These are phyloP conservation scores for Laticauda colubrina DNA, from an alignment of 2,113 vertebrate species.

Conservation along the genomic window DNA sequence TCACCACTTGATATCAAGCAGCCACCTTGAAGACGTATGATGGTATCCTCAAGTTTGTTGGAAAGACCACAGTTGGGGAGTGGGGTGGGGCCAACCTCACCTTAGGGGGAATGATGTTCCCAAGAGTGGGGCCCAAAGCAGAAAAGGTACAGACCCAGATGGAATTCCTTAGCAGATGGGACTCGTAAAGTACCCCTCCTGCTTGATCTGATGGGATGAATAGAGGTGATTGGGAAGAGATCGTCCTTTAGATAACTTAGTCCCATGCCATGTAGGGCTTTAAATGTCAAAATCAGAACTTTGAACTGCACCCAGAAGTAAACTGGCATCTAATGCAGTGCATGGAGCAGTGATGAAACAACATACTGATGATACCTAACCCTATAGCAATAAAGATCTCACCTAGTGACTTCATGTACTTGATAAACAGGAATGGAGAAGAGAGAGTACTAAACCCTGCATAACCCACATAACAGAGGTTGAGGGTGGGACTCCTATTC, in stretches of 20 bases:
- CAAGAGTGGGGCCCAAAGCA: background rate
- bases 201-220: background rate
- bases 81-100: background rate
- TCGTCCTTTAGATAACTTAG: background rate
- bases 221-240: background rate
- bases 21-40: background rate
- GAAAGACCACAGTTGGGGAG: background rate
- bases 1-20: background rate
- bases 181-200: background rate
- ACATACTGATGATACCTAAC: background rate
- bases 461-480: background rate
- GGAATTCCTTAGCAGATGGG: background rate
- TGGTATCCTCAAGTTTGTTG: background rate
- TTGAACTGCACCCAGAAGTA: background rate
- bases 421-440: background rate
- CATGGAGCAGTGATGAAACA: background rate
- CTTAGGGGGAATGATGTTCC: background rate
- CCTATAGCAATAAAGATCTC: background rate
- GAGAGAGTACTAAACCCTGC: background rate
- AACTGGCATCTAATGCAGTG: background rate
- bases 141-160: background rate
- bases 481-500: background rate
- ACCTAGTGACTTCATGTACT: background rate
- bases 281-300: background rate
- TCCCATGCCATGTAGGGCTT: background rate